A percentile compares a stretch with the other conserved stretches of the same genome.
phyloP scores from a whole-genome alignment of 2,797 vertebrate genomes.

The Dromococcyx pavoninus region DNA sequence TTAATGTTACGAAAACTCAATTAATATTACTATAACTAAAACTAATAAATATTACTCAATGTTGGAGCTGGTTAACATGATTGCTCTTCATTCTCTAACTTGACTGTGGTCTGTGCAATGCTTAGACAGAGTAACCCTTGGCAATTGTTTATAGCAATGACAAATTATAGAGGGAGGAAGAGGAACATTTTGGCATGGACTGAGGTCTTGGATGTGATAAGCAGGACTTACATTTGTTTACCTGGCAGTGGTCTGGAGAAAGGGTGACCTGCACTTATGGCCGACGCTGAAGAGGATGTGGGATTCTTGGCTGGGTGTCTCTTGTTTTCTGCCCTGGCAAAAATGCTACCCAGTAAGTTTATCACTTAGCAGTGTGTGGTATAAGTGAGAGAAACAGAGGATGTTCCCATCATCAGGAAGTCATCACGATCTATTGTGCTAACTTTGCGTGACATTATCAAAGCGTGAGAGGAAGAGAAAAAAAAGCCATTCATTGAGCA shows the following conservation, averaged over 20 bases:
- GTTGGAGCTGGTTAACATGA: background rate
- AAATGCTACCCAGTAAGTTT: background rate
- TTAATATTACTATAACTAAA: background rate
- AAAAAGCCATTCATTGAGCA: background rate
- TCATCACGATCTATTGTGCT: background rate
- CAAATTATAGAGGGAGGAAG: background rate
- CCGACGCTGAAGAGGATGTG: background rate
- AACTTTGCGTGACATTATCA: conserved; percentile 25
- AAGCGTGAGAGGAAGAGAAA: background rate
- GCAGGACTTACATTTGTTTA: background rate
- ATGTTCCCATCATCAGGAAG: conserved; percentile 36
- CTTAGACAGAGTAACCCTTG: background rate
- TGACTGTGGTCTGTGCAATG: background rate
- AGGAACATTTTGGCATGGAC: background rate
- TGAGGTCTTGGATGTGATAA: background rate
- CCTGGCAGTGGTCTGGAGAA: background rate
- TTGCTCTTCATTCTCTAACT: background rate
- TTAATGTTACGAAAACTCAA: background rate
- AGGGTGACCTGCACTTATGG: background rate
- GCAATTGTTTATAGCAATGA: background rate
- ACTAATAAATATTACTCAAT: background rate
- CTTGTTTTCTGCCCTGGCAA: background rate
- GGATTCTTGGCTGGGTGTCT: background rate
- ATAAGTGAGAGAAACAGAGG: background rate
- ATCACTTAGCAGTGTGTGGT: background rate